Percentiles rank a stretch among this genome's conserved stretches.
These are phyloP conservation scores for Enteromius anoplus DNA, from an alignment of 2,797 vertebrate genomes.

Conservation along the genomic window DNA sequence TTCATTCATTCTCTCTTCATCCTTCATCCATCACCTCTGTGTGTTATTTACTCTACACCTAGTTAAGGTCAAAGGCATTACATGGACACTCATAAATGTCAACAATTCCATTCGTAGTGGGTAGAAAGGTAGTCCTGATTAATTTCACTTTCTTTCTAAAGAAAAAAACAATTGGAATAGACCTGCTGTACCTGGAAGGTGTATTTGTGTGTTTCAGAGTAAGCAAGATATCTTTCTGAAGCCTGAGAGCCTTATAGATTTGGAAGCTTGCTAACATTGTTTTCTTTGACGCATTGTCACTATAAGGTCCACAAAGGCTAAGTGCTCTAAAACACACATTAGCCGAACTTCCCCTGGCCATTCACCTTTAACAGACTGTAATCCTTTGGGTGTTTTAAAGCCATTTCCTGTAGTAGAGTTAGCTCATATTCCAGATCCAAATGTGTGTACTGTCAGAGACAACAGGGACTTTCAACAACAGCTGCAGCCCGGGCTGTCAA, in stretches of 20 bases:
- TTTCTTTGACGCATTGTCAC: slow-evolving; percentile 12
- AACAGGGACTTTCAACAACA: not conserved
- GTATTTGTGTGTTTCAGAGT: not conserved
- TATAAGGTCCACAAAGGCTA: not conserved
- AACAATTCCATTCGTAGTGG: slow-evolving; percentile 1
- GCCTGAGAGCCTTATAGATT: not conserved
- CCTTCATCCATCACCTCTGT: not conserved
- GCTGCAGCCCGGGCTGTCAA: not conserved
- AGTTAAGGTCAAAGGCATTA: not conserved
- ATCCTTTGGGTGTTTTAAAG: not conserved
- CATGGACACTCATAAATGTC: not conserved
- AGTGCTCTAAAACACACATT: slow-evolving; percentile 11
- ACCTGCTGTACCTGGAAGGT: not conserved
- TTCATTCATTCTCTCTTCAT: slow-evolving; percentile 13
- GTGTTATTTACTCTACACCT: slow-evolving; percentile 1
- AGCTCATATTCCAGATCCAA: not conserved
- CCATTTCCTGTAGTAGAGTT: not conserved
- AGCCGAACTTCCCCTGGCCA: not conserved
- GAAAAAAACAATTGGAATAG: not conserved
- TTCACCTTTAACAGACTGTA: not conserved
- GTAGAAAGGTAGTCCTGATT: not conserved
- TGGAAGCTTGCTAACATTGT: not conserved
- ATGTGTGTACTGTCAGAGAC: not conserved
- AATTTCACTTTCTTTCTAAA: not conserved
- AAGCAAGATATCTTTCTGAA: not conserved